phyloP scores from a whole-genome alignment of 1,140 invertebrate species.

The Lysiphlebus fabarum region DNA sequence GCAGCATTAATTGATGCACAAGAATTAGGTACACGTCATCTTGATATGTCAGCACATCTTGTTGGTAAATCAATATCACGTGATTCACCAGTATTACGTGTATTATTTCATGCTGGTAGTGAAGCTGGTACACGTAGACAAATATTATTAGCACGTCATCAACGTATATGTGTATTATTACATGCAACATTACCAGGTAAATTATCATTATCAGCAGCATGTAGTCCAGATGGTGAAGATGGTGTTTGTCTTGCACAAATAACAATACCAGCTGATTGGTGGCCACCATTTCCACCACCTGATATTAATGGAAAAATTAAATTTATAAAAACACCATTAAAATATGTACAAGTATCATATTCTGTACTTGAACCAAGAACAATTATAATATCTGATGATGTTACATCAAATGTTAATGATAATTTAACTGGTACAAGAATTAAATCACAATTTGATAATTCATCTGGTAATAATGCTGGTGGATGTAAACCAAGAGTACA shows the following conservation, averaged over 20 bases:
- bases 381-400: conserved; percentile 19
- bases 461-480: conserved; percentile 36
- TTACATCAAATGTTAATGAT: too few relatives aligned
- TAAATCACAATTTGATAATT: conserved; percentile 18
- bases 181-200: conserved; percentile 63
- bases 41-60: conserved; percentile 88
- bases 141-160: conserved; percentile 54
- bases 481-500: conserved; percentile 72
- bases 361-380: conserved; percentile 75
- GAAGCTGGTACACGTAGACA: conserved; percentile 65
- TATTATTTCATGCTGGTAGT: conserved; percentile 84
- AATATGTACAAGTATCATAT: conserved; percentile 75
- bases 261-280: conserved; percentile 82
- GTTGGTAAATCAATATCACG: conserved; percentile 78
- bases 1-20: conserved; percentile 60
- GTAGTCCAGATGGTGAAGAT: conserved; percentile 83
- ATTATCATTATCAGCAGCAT: conserved; percentile 70
- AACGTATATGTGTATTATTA: conserved; percentile 70
- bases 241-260: conserved; percentile 84
- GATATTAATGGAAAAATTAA: conserved; percentile 56
- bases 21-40: conserved; percentile 67
- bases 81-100: conserved; percentile 81
- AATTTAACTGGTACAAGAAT: conserved; percentile 15
- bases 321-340: conserved; percentile 64
- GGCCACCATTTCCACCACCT: conserved; percentile 69